phyloP scores from a whole-genome alignment of 2,888 invertebrate genomes.

The Dasypogon diadema region DNA sequence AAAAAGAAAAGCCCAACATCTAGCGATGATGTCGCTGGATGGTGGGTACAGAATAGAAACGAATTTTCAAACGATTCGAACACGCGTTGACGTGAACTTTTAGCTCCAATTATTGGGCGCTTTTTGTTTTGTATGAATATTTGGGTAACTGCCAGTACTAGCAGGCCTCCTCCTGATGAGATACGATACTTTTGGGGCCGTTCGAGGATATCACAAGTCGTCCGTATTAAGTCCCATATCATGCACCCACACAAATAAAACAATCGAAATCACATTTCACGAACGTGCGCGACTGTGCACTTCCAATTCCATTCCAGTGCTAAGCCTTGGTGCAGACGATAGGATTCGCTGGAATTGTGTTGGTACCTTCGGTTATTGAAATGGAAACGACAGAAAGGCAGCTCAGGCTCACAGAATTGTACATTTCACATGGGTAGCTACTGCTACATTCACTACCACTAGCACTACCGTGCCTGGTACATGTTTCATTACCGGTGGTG shows the following conservation, averaged over 20 bases:
- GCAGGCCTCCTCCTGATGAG: constrained; percentile 47
- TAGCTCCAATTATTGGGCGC: constrained; percentile 13
- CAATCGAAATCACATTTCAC: constrained; percentile 21
- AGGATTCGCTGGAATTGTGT: background rate
- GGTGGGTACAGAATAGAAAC: background rate
- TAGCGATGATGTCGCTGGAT: background rate
- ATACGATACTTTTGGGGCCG: constrained; percentile 51
- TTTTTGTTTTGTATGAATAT: constrained; percentile 32
- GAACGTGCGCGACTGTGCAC: constrained; percentile 51
- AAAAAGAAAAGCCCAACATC: constrained; percentile 4
- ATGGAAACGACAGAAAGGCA: constrained; percentile 7
- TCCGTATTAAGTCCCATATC: constrained; percentile 11
- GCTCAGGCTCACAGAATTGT: constrained; percentile 16
- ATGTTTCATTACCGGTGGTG: constrained; percentile 38
- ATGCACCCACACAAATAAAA: background rate
- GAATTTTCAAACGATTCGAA: constrained; percentile 19
- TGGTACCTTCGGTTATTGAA: constrained; percentile 18
- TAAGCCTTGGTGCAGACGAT: constrained; percentile 5
- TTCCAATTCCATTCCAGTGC: constrained; percentile 25
- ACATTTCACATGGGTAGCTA: constrained; percentile 23
- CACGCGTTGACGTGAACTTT: constrained; percentile 7
- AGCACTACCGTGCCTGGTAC: constrained; percentile 15
- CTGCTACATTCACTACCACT: constrained; percentile 20
- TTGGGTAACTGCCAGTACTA: constrained; percentile 35
- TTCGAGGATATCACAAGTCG: constrained; percentile 52